Evolutionary conservation across 2,113 vertebrate species (phyloP), one percentile per base, ranked within the genome.

Genomic region (Suncus etruscus): DNA sequence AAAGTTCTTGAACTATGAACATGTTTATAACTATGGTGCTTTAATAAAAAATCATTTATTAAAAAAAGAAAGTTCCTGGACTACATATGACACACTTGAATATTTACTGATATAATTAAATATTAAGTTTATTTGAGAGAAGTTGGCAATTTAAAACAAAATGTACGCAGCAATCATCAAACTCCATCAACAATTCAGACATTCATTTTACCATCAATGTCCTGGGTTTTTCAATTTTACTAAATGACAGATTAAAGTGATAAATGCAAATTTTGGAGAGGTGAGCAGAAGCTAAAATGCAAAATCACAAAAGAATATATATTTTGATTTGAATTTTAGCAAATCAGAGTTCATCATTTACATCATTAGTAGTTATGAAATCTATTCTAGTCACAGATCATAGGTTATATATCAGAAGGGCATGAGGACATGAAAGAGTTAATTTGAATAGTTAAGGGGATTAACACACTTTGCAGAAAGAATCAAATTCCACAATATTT

Each of bases 271-370:
- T 84, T 32, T 82, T 54, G n/a, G 48, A 54, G 48, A 85, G 8
- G 2, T 78, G 69, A 66, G 54, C 3, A 75, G 90, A 73, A 47
- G 29, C 39, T 39, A 73, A 69, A 68, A 25, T 27, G 9, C n/a
- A 77, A 88, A 94, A 54, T 20, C 27, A 11, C 70, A 65, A 69
- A 95, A 94, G 16, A 70, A 8, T 45, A 79, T 79, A 84, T 68
- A 1, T 31, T 10, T 31, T 75, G 51, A 86, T 96, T 95, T 95
- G 66, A 88, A 85, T 88, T 9, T 12, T 80, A 27, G 22, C 79
- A 95, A 92, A 86, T 90, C 39, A 91, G 75, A 83, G 66, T 83
- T 68, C 9, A 72, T 15, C 6, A 32, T 82, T 90, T 6, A n/a
- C 11, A n/a, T 48, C 31, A 31, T 24, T 2, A 27, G 74, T 5